Conservation (phyloP, 2,888 invertebrate species). For the Folsomia candida region DNA sequence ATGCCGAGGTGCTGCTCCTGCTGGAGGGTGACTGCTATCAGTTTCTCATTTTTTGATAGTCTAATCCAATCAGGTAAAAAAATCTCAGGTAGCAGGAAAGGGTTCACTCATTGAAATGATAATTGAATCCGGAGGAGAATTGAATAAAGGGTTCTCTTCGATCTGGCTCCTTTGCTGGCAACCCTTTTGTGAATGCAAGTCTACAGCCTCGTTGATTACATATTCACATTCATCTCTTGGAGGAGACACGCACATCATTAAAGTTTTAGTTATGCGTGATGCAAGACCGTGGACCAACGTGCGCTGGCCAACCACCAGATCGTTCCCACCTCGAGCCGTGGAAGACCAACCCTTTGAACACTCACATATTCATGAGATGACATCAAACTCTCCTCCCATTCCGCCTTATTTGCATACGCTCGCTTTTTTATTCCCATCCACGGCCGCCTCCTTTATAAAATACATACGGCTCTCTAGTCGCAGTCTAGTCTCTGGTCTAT, state of each 20-base stretch:
- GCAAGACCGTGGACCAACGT: slow-evolving; percentile 14
- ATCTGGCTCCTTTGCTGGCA: not conserved
- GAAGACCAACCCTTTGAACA: not conserved
- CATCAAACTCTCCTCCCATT: not conserved
- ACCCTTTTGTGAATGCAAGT: not conserved
- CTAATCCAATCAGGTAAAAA: slow-evolving; percentile 4
- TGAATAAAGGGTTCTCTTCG: not conserved
- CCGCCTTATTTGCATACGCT: not conserved
- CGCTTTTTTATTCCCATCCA: not conserved
- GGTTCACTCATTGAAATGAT: not conserved
- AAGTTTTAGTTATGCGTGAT: slow-evolving; percentile 47
- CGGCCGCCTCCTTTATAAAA: not conserved
- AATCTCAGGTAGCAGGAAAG: slow-evolving; percentile 6
- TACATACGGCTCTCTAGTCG: not conserved
- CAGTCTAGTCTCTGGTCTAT: not conserved
- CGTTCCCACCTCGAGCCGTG: too few species aligned
- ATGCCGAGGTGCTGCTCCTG: too few species aligned
- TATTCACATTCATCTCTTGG: not conserved
- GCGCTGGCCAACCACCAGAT: not conserved
- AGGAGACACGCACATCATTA: slow-evolving; percentile 31
- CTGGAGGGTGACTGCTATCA: too few species aligned
- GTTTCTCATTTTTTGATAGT: not conserved
- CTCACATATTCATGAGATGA: not conserved
- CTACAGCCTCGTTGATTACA: not conserved
- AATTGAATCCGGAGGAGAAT: not conserved